Evolutionary conservation across 2,797 vertebrate species (phyloP).

Genomic region (Gallinago solitaria): DNA sequence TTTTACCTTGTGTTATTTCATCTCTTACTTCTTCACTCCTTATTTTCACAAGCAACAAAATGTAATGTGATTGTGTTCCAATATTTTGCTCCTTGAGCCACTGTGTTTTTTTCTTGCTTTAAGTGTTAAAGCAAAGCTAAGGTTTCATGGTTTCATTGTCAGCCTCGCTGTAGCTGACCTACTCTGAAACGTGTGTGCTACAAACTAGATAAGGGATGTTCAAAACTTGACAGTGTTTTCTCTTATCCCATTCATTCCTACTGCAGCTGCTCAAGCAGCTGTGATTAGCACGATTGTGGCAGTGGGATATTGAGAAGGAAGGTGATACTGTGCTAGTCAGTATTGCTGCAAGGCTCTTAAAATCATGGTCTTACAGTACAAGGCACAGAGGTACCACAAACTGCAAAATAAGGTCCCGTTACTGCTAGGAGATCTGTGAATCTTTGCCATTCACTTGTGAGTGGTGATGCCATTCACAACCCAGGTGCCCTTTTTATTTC

Average conservation of each 20-base stretch:
- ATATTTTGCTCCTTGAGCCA: background rate
- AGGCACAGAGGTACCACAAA: background rate
- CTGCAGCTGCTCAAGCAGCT: slow-evolving; percentile 31
- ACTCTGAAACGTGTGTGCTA: background rate
- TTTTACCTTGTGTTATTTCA: background rate
- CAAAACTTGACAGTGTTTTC: background rate
- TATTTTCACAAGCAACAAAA: background rate
- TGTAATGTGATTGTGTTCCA: accelerated
- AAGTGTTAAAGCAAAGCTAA: background rate
- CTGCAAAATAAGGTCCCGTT: background rate
- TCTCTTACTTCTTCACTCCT: background rate
- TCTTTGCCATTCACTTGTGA: background rate
- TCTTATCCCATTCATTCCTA: background rate
- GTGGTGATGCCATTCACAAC: background rate
- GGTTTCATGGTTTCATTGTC: background rate
- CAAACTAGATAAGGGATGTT: background rate
- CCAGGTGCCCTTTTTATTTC: background rate
- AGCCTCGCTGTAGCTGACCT: background rate
- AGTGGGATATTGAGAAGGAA: background rate
- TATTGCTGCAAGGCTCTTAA: background rate
- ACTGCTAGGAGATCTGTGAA: background rate
- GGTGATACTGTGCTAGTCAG: background rate
- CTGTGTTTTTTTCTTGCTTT: background rate
- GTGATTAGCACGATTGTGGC: background rate
- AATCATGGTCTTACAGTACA: background rate